phyloP scores from a whole-genome alignment of 2,113 vertebrate genomes.

The Lepisosteus osseus region DNA sequence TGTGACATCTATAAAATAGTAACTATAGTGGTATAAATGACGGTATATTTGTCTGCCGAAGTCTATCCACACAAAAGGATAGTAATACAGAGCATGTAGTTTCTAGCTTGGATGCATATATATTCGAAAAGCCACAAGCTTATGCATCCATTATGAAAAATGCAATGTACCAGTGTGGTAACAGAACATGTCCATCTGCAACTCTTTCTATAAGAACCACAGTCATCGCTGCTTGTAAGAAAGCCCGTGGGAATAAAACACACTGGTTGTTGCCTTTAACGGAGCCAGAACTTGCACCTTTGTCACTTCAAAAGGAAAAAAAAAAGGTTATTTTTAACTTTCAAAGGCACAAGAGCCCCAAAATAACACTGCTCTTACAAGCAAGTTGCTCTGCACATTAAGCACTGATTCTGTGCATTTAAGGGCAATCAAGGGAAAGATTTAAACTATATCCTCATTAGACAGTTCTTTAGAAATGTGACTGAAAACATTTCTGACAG shows the following conservation, averaged over 20 bases:
- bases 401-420: too few species aligned
- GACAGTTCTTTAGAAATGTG: too few species aligned
- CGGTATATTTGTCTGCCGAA: neutral
- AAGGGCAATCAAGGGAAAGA: too few species aligned
- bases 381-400: too few species aligned
- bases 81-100: neutral
- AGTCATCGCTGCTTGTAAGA: too few species aligned
- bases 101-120: neutral
- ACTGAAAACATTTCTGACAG: too few species aligned
- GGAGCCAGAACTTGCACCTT: too few species aligned
- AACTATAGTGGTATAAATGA: neutral
- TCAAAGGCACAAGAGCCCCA: neutral
- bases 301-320: too few species aligned
- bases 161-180: neutral
- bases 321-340: neutral
- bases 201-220: neutral
- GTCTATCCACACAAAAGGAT: slow-evolving; percentile 3
- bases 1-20: slow-evolving; percentile 3
- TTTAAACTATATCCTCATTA: too few species aligned
- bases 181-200: neutral
- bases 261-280: too few species aligned
- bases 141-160: neutral
- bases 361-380: neutral
- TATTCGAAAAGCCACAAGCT: neutral
- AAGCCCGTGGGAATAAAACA: too few species aligned